Base-by-base conservation (phyloP, 92 coral and sea anemone genomes). In the Porites rus region DNA sequence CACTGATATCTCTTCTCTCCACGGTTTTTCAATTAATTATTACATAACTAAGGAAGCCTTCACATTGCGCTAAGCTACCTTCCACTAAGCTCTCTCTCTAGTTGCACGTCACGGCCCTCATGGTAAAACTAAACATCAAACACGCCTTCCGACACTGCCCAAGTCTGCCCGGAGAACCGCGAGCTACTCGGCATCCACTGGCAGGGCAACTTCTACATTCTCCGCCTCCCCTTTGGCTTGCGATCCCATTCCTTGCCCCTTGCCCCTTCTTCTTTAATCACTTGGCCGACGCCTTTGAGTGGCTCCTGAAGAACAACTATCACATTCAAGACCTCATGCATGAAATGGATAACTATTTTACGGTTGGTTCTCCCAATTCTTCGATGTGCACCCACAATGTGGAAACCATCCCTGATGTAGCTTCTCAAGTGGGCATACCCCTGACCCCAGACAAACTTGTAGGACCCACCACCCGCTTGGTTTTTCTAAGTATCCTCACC, bases 71-170 rank as follows among this genome's bases (percentile, higher is more conserved):
- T 67, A 67, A 5, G 72, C 72, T 67, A 67, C 60, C 60, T 0
- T 54, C 13, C 12, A 54, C 10, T 16, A 54, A 54, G 60, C 60
- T 13, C 10, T 54, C 21, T 31, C 72, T 43, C 16, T 69, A 11
- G 74, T 69, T 12, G 10, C 53, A 17, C 13, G 74, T 51, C 53
- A 24, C n/a, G 28, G 74, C 74, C 12, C 74, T 28, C 6, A 17
- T 69, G 74, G 74, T 52, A 28, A 69, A 69, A 52, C 74, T 25
- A 8, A n/a, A 69, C 31, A 28, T 69, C 51, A 67, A 67, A 43
- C 72, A 24, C 16, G 16, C 72, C 72, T 67, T 67, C 24, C 12
- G 38, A 6, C 8, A 20, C 9, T 67, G 72, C 24, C 72, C 72
- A 20, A 20, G 72, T 24, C 12, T 67, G 38, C 38, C n/a, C 46